These are phyloP conservation scores for Huso huso DNA, from an alignment of 2,797 vertebrate species.

Conservation along the genomic window DNA sequence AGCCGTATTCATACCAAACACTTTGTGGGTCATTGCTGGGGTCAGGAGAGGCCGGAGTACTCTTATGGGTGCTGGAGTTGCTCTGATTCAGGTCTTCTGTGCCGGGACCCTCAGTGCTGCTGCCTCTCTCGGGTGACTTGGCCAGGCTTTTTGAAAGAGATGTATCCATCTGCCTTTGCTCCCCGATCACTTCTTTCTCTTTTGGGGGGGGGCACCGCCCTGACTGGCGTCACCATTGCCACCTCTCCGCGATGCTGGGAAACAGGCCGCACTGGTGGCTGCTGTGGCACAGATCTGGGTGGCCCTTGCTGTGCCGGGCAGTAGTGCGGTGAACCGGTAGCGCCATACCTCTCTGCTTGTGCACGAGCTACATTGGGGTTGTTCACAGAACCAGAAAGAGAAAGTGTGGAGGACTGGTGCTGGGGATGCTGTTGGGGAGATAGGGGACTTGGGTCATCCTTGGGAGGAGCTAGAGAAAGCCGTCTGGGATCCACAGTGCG, in stretches of 20 bases:
- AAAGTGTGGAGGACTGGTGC: slow-evolving; percentile 60
- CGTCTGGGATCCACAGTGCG: slow-evolving; percentile 52
- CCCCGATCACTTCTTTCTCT: slow-evolving; percentile 35
- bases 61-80: slow-evolving; percentile 42
- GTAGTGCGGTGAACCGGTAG: slow-evolving; percentile 24
- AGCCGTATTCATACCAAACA: slow-evolving; percentile 96
- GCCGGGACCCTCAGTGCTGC: slow-evolving; percentile 3
- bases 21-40: slow-evolving; percentile 81
- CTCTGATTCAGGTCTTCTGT: slow-evolving; percentile 33
- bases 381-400: slow-evolving; percentile 33
- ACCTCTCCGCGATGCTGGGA: slow-evolving; percentile 61
- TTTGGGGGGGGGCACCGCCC: slow-evolving; percentile 46
- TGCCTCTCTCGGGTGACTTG: slow-evolving; percentile 15
- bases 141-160: slow-evolving; percentile 44
- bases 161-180: slow-evolving; percentile 40
- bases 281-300: slow-evolving; percentile 36
- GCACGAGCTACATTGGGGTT: slow-evolving; percentile 7
- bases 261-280: slow-evolving; percentile 11
- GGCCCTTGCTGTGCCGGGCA: slow-evolving; percentile 18
- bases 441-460: slow-evolving; percentile 43
- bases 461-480: slow-evolving; percentile 59
- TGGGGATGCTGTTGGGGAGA: slow-evolving; percentile 27
- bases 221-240: slow-evolving; percentile 60
- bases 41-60: slow-evolving; percentile 68
- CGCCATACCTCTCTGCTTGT: slow-evolving; percentile 26